Evolutionary conservation across 2,113 vertebrate genomes (phyloP).

Genomic region (Malurus alboscapulatus): DNA sequence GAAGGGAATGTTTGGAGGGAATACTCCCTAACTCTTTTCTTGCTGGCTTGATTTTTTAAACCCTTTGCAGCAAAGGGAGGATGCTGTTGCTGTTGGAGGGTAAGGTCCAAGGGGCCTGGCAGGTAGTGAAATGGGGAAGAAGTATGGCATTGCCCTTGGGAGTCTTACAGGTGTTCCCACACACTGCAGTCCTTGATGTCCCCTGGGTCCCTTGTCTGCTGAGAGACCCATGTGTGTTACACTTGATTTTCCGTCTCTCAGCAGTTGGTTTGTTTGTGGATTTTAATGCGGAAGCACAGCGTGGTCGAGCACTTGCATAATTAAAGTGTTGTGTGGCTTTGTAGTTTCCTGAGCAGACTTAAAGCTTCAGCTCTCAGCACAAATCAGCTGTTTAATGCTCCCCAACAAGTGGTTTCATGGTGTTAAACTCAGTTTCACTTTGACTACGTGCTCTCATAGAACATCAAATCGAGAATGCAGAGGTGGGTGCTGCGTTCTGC

Average conservation of each 20-base stretch:
- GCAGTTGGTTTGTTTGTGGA: neutral
- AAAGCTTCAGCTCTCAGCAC: neutral
- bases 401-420: neutral
- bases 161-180: neutral
- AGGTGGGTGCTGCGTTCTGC: neutral
- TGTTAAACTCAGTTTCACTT: neutral
- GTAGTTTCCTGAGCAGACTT: neutral
- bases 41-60: neutral
- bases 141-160: fast-evolving
- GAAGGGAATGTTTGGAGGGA: neutral
- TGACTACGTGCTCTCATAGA: neutral
- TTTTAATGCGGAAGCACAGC: neutral
- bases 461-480: neutral
- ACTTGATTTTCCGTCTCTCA: neutral
- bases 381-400: neutral
- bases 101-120: neutral
- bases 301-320: neutral
- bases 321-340: neutral
- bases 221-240: fast-evolving
- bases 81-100: neutral
- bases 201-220: neutral
- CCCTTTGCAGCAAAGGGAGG: neutral
- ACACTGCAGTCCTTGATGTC: fast-evolving
- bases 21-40: neutral
- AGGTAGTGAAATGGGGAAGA: neutral